A percentile compares a stretch with the other conserved stretches of the same genome.
Conservation (phyloP, 2,113 vertebrate genomes). For the Machaerirhynchus nigripectus region DNA sequence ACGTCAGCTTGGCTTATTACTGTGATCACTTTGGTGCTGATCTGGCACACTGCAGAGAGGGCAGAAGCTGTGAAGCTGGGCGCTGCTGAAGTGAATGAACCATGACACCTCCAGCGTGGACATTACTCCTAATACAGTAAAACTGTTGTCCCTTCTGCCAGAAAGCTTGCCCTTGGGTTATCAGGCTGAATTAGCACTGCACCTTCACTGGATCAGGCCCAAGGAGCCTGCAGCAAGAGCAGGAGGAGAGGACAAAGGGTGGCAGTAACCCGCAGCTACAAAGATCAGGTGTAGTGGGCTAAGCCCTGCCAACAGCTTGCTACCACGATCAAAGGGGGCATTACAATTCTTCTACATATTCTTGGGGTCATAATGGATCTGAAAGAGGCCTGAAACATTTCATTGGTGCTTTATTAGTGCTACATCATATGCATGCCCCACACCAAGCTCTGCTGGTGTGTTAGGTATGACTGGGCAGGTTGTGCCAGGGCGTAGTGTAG, state of each 20-base stretch:
- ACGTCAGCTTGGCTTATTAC: background rate
- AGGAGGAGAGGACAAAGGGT: background rate
- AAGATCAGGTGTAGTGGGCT: background rate
- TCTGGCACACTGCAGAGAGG: background rate
- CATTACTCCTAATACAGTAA: background rate
- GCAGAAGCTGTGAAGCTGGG: background rate
- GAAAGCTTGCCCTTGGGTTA: background rate
- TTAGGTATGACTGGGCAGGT: background rate
- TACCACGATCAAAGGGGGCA: background rate
- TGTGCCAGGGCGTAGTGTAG: background rate
- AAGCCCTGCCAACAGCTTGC: background rate
- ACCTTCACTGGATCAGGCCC: background rate
- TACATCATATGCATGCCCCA: accelerated
- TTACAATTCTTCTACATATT: background rate
- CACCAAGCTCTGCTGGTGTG: background rate
- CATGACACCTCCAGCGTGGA: background rate
- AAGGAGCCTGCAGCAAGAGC: background rate
- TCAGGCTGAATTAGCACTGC: background rate
- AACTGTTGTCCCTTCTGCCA: background rate
- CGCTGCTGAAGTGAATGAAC: accelerated
- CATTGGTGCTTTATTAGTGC: background rate
- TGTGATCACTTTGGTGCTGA: background rate
- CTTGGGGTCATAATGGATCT: background rate
- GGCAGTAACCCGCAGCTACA: background rate
- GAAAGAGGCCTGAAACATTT: background rate